Base-by-base conservation (phyloP, 1,140 invertebrate species). In the Caenorhabditis latens region DNA sequence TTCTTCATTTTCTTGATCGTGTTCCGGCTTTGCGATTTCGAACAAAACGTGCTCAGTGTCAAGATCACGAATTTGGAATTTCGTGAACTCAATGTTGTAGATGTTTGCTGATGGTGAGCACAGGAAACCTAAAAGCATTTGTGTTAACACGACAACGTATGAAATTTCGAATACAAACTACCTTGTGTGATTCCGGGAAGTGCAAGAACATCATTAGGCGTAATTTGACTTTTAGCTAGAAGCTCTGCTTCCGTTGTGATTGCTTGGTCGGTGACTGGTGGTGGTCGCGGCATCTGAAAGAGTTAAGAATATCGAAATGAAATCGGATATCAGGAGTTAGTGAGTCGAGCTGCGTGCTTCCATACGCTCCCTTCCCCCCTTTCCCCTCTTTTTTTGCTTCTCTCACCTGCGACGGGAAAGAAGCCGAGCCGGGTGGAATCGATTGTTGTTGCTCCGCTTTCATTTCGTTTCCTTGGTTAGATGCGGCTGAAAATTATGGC, bases 51-150 rank as follows among this genome's bases (percentile, higher is more conserved):
- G 95, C 32, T 96, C 96, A 87, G 95, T 96, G 91, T 99, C 97
- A 92, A 99, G 94, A 93, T 99, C 97, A 85, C 98, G 94, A 88
- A 99, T 97, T 94, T 98, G 98, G 93, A 99, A 99, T 89, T 96
- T 94, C 46, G 97, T 98, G 93, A 99, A 99, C 93, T 99, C 97
- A 92, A 99, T 99, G 90, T 98, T 96, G 94, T 97, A 99, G 84
- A 98, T 94, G 94, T 99, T 99, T 40, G 96, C 97, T 91, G 98
- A 96, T 24, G 96, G 96, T 86, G 95, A 95, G 93, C 97, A 99
- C 53, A 99, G 94, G 93, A 99, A 99, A 90, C 94, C 96, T 96
- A 91, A 83, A 92, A 91, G 14, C 16, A 63, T 46, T 61, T 48
- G 43, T 61, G 65, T 11, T 43, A 19, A 65, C 40, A n/a, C 19